These are phyloP conservation scores for Euura saliciscinereae DNA, from an alignment of 1,140 invertebrate species.

Conservation along the genomic window DNA sequence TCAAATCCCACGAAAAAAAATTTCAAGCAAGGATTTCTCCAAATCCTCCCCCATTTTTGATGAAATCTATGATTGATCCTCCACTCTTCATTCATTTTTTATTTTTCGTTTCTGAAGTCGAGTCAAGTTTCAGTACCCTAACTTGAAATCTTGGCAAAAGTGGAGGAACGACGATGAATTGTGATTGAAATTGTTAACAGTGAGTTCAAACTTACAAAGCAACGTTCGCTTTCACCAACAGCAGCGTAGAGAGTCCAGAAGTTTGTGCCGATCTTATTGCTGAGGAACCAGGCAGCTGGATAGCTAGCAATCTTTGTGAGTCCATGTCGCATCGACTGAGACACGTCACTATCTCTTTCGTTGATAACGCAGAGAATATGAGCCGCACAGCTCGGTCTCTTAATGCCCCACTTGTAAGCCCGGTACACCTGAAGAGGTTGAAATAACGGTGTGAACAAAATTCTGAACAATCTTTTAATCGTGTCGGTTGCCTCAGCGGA, in stretches of 20 bases:
- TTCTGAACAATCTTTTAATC: no score
- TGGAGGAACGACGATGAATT: no score
- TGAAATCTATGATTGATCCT: not conserved
- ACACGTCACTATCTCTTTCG: constrained; percentile 52
- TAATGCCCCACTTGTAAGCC: constrained; percentile 74
- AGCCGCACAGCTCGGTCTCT: constrained; percentile 72
- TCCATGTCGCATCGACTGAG: constrained; percentile 66
- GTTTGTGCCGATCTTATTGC: constrained; percentile 65
- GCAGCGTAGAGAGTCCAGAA: constrained; percentile 72
- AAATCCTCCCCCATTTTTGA: constrained; percentile 8
- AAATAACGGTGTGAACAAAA: no score
- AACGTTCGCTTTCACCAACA: constrained; percentile 65
- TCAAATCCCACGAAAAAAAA: not conserved
- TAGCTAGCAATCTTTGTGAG: constrained; percentile 77
- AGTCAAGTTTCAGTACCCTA: no score
- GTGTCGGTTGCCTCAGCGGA: not conserved
- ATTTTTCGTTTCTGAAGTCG: no score
- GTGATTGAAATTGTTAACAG: not conserved
- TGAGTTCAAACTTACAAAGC: constrained; percentile 57
- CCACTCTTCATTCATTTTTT: no score
- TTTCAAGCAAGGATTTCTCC: constrained; percentile 13
- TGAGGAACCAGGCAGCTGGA: constrained; percentile 71
- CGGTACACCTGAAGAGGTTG: constrained; percentile 62
- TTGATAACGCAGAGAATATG: constrained; percentile 81
- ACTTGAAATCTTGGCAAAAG: no score